phyloP scores from a whole-genome alignment of 2,113 vertebrate genomes.

The Machaerirhynchus nigripectus region DNA sequence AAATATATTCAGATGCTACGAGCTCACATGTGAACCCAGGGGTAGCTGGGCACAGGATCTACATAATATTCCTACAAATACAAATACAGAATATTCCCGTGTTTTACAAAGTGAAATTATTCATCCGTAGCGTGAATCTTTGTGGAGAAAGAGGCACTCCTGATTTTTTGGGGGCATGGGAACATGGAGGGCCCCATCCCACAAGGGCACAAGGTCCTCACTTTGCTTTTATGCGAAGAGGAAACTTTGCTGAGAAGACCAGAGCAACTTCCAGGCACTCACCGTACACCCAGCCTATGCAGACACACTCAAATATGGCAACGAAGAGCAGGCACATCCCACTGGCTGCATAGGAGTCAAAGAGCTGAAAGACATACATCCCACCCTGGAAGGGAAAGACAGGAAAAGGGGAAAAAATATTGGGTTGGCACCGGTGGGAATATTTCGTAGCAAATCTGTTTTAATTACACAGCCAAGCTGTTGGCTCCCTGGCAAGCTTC shows the following conservation, averaged over 20 bases:
- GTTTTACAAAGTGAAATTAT: background rate
- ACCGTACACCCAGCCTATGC: conserved; percentile 98
- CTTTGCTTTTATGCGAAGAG: background rate
- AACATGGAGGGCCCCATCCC: background rate
- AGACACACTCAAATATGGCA: conserved; percentile 96
- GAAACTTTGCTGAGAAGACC: background rate
- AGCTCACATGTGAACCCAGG: background rate
- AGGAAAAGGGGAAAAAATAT: background rate
- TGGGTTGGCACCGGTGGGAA: background rate
- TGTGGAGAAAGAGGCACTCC: background rate
- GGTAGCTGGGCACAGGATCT: background rate
- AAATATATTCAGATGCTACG: background rate
- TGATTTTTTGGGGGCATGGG: background rate
- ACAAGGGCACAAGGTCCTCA: background rate
- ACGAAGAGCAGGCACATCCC: conserved; percentile 99
- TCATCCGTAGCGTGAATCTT: background rate
- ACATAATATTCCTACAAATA: too few relatives aligned
- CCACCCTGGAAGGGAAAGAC: conserved; percentile 80
- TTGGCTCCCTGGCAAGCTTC: background rate
- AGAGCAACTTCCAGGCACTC: conserved; percentile 54
- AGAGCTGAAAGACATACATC: conserved; percentile 98
- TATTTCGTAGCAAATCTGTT: background rate
- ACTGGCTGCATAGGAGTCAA: conserved; percentile 94
- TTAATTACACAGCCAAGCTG: background rate
- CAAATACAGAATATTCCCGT: too few relatives aligned